Evolutionary conservation across 2,888 invertebrate species (phyloP).

Genomic region (Escarpia spicata): DNA sequence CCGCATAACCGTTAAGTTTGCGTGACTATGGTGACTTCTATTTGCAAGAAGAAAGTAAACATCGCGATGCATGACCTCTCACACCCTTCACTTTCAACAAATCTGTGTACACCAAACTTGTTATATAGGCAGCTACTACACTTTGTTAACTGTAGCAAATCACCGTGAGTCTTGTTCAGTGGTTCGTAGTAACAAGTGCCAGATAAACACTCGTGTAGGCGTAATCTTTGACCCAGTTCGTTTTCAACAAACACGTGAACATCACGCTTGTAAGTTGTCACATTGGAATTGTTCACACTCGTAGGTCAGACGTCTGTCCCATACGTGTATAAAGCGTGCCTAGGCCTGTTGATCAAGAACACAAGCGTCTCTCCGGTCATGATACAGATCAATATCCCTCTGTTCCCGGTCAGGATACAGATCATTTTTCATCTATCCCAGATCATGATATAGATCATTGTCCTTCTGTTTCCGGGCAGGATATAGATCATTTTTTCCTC

Average conservation of each 20-base stretch:
- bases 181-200: neutral
- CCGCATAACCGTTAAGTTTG: neutral
- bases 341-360: too few relatives aligned
- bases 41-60: neutral
- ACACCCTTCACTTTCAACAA: neutral
- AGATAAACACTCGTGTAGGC: neutral
- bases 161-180: neutral
- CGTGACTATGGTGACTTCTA: neutral
- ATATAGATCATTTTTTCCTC: too few relatives aligned
- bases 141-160: neutral
- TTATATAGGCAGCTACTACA: neutral
- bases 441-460: too few relatives aligned
- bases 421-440: too few relatives aligned
- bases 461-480: too few relatives aligned
- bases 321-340: too few relatives aligned
- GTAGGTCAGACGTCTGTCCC: too few relatives aligned
- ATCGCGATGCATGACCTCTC: neutral
- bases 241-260: neutral
- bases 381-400: too few relatives aligned
- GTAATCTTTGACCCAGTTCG: neutral
- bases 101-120: neutral
- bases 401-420: too few relatives aligned
- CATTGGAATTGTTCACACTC: neutral
- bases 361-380: too few relatives aligned
- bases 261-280: neutral